Base-by-base conservation (phyloP, 2,113 vertebrate genomes). In the Sander vitreus region DNA sequence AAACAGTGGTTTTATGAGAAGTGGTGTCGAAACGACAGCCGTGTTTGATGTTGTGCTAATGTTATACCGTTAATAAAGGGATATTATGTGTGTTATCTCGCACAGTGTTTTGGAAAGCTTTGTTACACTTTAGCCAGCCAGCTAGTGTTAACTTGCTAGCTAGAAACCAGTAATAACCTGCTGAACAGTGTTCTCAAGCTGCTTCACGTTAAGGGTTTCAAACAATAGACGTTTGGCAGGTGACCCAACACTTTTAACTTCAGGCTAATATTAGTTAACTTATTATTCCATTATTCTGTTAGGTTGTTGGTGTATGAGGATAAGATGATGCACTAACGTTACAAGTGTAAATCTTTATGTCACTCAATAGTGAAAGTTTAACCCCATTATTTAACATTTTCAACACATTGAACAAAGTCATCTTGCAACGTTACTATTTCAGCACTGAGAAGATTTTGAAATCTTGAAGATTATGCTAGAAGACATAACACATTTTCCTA, bases 21-120 rank as follows among this genome's bases (percentile, higher is more conserved):
- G 39, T 18, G 21, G 8, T 92, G 82, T 90, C 47, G 85, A 85
- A 84, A 91, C 65, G 1, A 27, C 60, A 58, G 15, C 9, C 45
- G 45, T 13, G 19, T 51, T 50, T 21, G 12, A 55, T 54, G 48
- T 90, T 90, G 77, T 67, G 75, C 64, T 92, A 84, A 74, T 14
- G 8, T 19, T 7, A 55, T 10, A 12, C 3, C 1, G 0, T 50
- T 25, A 66, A 51, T 43, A 43, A 53, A 83, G 0, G 9, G 10
- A 11, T 7, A 27, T 6, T 71, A 7, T 33, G 18, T 3, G 2
- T 25, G 5, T n/a, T 48, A 23, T 33, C 8, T 47, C n/a, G 0
- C 21, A 45, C 14, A 16, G 36, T 60, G 1, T 60, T 47, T 9
- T 4, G 4, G 15, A 53, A 59, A 15, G 2, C 13, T 14, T 6